These are phyloP conservation scores for Tipula confusa DNA, from an alignment of 2,888 invertebrate genomes.

Conservation along the genomic window DNA sequence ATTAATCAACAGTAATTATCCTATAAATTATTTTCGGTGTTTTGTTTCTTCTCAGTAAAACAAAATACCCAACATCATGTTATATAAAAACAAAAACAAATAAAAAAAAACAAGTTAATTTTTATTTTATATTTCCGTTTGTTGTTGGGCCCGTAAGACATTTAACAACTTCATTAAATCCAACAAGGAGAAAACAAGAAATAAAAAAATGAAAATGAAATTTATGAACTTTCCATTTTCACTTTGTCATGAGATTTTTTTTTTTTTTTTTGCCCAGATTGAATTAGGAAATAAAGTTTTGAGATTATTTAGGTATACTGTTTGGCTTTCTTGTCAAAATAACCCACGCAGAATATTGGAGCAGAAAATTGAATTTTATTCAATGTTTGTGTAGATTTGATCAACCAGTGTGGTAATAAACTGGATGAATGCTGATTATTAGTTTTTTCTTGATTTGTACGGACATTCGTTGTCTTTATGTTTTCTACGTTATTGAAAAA, in stretches of 20 bases:
- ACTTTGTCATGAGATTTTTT: background rate
- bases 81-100: background rate
- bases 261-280: background rate
- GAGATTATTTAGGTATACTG: background rate
- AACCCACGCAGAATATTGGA: background rate
- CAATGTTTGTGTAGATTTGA: background rate
- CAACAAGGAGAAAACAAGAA: background rate
- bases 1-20: constrained; percentile 25
- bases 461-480: too few species aligned
- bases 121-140: background rate
- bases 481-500: too few species aligned
- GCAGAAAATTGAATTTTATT: background rate
- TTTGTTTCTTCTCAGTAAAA: background rate
- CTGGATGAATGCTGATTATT: too few species aligned
- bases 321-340: background rate
- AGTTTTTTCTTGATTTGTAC: too few species aligned
- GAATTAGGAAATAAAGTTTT: background rate
- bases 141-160: constrained; percentile 16
- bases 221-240: constrained; percentile 6
- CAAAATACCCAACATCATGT: background rate
- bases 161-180: constrained; percentile 25
- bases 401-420: background rate
- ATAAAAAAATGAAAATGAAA: background rate
- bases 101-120: background rate
- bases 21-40: background rate